A percentile compares a stretch with the other conserved stretches of the same genome.
phyloP scores from a whole-genome alignment of 2,797 vertebrate species.

The Taeniopygia guttata region DNA sequence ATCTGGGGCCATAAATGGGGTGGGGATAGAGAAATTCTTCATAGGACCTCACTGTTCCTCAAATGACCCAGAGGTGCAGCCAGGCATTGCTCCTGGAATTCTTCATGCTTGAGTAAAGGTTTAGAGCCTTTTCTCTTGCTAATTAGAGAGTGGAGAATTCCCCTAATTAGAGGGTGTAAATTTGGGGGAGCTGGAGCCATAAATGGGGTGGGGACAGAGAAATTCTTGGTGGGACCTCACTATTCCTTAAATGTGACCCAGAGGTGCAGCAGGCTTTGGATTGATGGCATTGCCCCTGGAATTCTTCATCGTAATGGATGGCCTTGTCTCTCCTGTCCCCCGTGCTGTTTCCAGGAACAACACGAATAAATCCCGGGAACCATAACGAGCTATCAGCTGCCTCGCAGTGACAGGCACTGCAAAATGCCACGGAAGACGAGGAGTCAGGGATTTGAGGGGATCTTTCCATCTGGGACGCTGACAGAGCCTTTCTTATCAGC shows the following conservation, averaged over 20 bases:
- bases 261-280: neutral
- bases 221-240: neutral
- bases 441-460: neutral
- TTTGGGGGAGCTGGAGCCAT: fast-evolving
- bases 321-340: neutral
- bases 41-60: neutral
- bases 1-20: fast-evolving
- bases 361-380: neutral
- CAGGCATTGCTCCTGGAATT: neutral
- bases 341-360: neutral
- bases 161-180: fast-evolving
- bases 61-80: no score
- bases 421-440: neutral
- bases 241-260: fast-evolving
- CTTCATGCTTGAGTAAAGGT: neutral
- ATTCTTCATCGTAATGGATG: neutral
- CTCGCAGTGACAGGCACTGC: neutral
- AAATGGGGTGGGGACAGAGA: neutral
- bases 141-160: no score
- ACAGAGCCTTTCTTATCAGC: neutral
- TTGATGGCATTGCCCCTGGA: neutral
- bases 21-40: neutral
- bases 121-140: no score
- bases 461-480: neutral
- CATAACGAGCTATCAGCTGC: neutral